Base-by-base conservation (phyloP, 2,113 vertebrate species). In the Prinia subflava region DNA sequence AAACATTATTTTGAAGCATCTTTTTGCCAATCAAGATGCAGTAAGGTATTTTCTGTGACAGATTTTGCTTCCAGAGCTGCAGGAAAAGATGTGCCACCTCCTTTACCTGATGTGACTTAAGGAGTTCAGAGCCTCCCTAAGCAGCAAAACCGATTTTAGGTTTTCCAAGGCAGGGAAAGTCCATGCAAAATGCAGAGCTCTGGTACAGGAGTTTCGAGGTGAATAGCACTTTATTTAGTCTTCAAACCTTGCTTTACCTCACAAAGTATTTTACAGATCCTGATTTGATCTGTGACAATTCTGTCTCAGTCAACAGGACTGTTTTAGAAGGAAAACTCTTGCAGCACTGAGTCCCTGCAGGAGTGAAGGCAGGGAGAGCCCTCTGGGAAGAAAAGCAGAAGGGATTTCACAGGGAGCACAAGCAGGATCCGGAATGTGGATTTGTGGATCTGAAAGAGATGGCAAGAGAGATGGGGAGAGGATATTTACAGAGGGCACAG, bases 181-280 rank as follows among this genome's bases (percentile, higher is more conserved):
- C 73, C n/a, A 4, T 2, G 30, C 20, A 18, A 23, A 67, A 73
- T 12, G 22, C 55, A 55, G 49, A 50, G 71, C 9, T 24, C 33
- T 6, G 46, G 33, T 3, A 11, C 0, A 1, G 37, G 64, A 56
- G 5, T 35, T 52, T 10, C 8, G 2, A 47, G 55, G 46, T 31
- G 60, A 78, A 5, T 0, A 68, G 31, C 11, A 60, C 5, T 21
- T 88, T 30, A 33, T 39, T 84, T 28, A 10, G 30, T 9, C 83
- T 42, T 47, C 33, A n/a, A 37, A 55, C 16, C 8, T 41, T 41
- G 50, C 28, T 78, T 77, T 33, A 65, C 50, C 37, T 82, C 83
- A 28, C 24, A 10, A 65, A 1, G 0, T 13, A 15, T 39, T 94
- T 85, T 39, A 60, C 15, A 74, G 41, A 50, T 22, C 17, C 31